Conservation (phyloP, 1,140 invertebrate species). For the Leptonema lineaticorne region DNA sequence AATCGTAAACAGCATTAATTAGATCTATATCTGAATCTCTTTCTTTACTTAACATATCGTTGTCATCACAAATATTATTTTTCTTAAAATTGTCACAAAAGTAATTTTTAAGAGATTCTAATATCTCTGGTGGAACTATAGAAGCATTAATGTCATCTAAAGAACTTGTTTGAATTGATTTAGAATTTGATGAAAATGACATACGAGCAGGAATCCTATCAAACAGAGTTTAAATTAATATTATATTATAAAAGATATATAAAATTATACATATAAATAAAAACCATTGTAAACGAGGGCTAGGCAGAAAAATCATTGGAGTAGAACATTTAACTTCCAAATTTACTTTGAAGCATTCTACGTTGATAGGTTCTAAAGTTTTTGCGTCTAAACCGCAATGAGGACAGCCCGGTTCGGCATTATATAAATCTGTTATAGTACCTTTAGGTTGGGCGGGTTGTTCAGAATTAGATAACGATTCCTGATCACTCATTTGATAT, state of each 20-base stretch:
- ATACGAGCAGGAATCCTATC: constrained; percentile 31
- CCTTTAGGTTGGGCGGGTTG: constrained; percentile 20
- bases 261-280: background rate
- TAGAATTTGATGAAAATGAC: constrained; percentile 29
- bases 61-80: constrained; percentile 25
- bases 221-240: too few relatives aligned
- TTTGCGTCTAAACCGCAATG: constrained; percentile 71
- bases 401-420: constrained; percentile 60
- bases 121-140: constrained; percentile 47
- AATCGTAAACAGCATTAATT: constrained; percentile 45
- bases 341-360: constrained; percentile 43
- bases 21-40: constrained; percentile 39
- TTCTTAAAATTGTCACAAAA: constrained; percentile 44
- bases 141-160: constrained; percentile 31
- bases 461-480: background rate
- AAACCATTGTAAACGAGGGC: constrained; percentile 48
- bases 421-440: constrained; percentile 17
- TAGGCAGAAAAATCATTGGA: constrained; percentile 48
- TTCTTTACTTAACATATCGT: constrained; percentile 27
- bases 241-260: constrained; percentile 7
- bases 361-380: constrained; percentile 50
- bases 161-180: background rate
- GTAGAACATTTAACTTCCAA: constrained; percentile 47
- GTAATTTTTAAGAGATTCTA: constrained; percentile 44
- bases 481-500: background rate